Conservation (phyloP, 2,888 invertebrate species). For the Leuctra nigra region DNA sequence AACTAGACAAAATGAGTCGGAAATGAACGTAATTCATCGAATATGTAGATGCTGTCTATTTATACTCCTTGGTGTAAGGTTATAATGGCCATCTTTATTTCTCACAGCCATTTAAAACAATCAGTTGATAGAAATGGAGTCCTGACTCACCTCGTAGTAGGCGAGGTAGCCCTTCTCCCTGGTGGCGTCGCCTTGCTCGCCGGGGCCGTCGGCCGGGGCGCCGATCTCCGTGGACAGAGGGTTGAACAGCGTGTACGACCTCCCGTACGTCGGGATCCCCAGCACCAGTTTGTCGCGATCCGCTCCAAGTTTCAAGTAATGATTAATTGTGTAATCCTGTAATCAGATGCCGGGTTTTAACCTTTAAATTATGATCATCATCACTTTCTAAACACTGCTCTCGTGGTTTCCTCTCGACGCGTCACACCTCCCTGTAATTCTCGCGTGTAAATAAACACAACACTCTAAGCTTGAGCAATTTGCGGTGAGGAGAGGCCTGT, state of each 20-base stretch:
- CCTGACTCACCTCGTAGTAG: conserved; percentile 89
- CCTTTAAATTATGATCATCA: conserved; percentile 10
- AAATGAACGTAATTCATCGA: too few species aligned
- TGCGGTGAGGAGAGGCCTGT: too few species aligned
- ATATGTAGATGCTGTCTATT: too few species aligned
- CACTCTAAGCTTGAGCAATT: too few species aligned
- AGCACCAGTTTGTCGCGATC: conserved; percentile 72
- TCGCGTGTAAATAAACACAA: background rate
- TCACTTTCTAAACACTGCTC: conserved; percentile 6
- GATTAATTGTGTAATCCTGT: conserved; percentile 73
- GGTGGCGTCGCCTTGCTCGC: conserved; percentile 84
- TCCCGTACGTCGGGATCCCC: conserved; percentile 84
- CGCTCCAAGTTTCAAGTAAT: conserved; percentile 72
- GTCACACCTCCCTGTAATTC: background rate
- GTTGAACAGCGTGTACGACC: conserved; percentile 84
- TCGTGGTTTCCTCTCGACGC: background rate
- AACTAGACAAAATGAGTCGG: too few species aligned
- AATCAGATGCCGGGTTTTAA: conserved; percentile 22
- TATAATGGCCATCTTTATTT: too few species aligned
- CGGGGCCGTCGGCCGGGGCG: conserved; percentile 83
- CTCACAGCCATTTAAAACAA: too few species aligned
- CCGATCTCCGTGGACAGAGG: conserved; percentile 80
- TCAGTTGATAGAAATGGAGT: too few species aligned
- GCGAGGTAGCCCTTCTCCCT: conserved; percentile 89
- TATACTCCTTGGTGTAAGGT: too few species aligned